Evolutionary conservation across 2,113 vertebrate species (phyloP).

Genomic region (Zingel zingel): DNA sequence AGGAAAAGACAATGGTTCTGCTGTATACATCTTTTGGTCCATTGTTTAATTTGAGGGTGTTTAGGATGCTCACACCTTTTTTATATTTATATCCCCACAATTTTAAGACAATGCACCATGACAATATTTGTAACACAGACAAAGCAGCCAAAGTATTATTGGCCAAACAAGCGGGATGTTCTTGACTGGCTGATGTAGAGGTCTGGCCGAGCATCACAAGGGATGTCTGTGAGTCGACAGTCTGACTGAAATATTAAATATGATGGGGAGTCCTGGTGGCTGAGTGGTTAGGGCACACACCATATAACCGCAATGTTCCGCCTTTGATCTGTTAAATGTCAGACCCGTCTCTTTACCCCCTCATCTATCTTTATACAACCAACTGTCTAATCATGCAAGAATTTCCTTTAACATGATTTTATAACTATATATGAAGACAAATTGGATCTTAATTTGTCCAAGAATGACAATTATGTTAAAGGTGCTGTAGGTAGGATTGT

Average conservation of each 20-base stretch:
- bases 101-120: neutral
- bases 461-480: neutral
- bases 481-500: too few species aligned
- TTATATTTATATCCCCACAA: neutral
- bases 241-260: constrained; percentile 28
- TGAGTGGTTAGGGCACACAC: neutral
- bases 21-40: neutral
- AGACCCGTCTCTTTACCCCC: neutral
- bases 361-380: neutral
- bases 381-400: neutral
- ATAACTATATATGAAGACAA: neutral
- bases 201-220: constrained; percentile 15
- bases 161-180: neutral
- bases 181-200: neutral
- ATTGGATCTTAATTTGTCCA: neutral
- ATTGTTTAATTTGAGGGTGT: neutral
- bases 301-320: neutral
- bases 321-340: neutral
- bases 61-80: neutral
- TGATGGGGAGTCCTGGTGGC: neutral
- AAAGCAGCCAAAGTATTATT: neutral
- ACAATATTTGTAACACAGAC: constrained; percentile 5
- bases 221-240: constrained; percentile 6
- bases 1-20: neutral
- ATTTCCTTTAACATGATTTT: neutral